These are phyloP conservation scores for Calliphora vomitoria DNA, from an alignment of 2,888 invertebrate genomes.

Conservation along the genomic window DNA sequence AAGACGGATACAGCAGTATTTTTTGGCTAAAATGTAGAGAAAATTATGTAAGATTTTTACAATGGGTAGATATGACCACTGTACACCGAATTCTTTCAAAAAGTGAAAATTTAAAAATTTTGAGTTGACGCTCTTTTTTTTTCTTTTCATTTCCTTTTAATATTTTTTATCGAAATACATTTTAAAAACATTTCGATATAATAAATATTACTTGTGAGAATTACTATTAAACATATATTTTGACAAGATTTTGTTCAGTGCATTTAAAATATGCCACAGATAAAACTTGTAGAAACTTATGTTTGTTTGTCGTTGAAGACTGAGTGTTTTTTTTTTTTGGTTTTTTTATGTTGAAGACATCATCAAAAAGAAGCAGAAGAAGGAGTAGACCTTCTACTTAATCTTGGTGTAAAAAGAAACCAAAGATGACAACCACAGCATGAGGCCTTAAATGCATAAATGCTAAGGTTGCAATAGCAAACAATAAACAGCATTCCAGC, in stretches of 20 bases:
- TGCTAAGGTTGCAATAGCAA: conserved; percentile 66
- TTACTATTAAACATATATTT: no score
- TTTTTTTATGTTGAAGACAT: conserved; percentile 32
- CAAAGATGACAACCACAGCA: conserved; percentile 73
- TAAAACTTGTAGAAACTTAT: conserved; percentile 65
- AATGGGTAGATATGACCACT: no score
- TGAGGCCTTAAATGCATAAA: conserved; percentile 71
- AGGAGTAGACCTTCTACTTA: conserved; percentile 72
- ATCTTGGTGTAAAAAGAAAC: conserved; percentile 72
- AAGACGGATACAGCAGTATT: no score
- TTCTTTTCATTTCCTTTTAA: no score
- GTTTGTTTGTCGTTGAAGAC: conserved; percentile 59
- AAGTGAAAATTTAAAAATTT: no score
- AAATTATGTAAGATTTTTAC: no score
- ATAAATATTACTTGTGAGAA: no score
- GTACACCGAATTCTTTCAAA: no score
- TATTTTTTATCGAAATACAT: no score
- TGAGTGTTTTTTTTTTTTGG: conserved; percentile 28
- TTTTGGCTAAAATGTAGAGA: no score
- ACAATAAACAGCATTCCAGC: conserved; percentile 73
- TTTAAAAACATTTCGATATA: no score
- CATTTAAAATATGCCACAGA: conserved; percentile 61
- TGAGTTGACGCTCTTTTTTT: no score
- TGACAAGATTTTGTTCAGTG: conserved; percentile 17
- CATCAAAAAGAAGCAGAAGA: conserved; percentile 44